phyloP scores from a whole-genome alignment of 2,888 invertebrate species.

The Schizotus pectinicornis region DNA sequence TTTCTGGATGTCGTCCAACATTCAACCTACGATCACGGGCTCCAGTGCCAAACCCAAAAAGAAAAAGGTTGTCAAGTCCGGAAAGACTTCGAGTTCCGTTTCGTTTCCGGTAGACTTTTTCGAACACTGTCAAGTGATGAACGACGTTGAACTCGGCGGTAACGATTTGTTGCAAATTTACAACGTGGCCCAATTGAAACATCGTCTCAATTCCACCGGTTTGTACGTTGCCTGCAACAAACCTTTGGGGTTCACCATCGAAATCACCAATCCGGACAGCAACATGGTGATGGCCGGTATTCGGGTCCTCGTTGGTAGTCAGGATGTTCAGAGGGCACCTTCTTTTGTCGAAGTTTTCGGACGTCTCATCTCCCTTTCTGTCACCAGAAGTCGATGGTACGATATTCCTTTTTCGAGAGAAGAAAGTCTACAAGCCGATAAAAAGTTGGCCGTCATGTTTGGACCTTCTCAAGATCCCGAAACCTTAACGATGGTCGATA shows the following conservation, averaged over 20 bases:
- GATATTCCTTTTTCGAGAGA: conserved; percentile 94
- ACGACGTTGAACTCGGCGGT: conserved; percentile 94
- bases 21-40: conserved; percentile 63
- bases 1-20: conserved; percentile 71
- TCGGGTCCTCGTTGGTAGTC: conserved; percentile 84
- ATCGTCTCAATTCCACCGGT: conserved; percentile 86
- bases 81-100: conserved; percentile 69
- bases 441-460: conserved; percentile 83
- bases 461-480: conserved; percentile 87
- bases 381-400: conserved; percentile 86
- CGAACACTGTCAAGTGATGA: conserved; percentile 90
- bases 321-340: conserved; percentile 80
- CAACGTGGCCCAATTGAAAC: conserved; percentile 91
- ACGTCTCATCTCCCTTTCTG: conserved; percentile 44
- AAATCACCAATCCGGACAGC: conserved; percentile 85
- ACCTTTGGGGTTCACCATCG: conserved; percentile 86
- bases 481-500: conserved; percentile 91
- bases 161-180: conserved; percentile 94
- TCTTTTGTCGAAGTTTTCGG: conserved; percentile 69
- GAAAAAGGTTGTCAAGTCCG: conserved; percentile 67
- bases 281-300: conserved; percentile 81
- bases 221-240: conserved; percentile 94
- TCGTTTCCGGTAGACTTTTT: conserved; percentile 96
- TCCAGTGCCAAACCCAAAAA: conserved; percentile 58
- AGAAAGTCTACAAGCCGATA: conserved; percentile 91